Evolutionary conservation across 2,888 invertebrate genomes (phyloP).

Genomic region (Conops quadrifasciatus): DNA sequence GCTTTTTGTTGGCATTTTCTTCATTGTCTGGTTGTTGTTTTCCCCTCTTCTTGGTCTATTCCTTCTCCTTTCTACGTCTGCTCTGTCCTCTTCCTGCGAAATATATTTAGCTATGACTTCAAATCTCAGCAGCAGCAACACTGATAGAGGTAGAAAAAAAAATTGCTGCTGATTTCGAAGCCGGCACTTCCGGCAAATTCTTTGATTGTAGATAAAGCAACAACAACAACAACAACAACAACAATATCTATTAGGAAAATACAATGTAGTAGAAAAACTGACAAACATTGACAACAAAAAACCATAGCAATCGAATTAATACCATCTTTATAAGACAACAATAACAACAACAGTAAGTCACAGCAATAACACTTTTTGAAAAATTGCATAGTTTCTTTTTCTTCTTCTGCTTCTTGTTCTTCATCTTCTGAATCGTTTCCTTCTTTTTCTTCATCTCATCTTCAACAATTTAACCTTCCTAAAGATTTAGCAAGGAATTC

Average conservation of each 20-base stretch:
- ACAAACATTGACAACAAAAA: too few relatives aligned
- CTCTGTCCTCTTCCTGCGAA: constrained; percentile 1
- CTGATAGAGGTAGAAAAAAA: not conserved
- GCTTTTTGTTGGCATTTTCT: not conserved
- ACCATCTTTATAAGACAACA: too few relatives aligned
- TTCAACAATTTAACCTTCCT: too few relatives aligned
- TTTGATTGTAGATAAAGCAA: not conserved
- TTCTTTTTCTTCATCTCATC: too few relatives aligned
- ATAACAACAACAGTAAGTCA: too few relatives aligned
- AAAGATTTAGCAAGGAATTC: too few relatives aligned
- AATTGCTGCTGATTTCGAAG: constrained; percentile 12
- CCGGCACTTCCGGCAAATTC: constrained; percentile 29
- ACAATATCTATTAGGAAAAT: not conserved
- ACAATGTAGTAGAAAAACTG: too few relatives aligned
- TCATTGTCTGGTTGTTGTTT: not conserved
- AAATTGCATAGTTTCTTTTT: too few relatives aligned
- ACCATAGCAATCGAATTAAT: too few relatives aligned
- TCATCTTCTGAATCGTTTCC: too few relatives aligned
- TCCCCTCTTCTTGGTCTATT: not conserved
- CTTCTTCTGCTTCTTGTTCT: too few relatives aligned
- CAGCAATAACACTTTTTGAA: too few relatives aligned
- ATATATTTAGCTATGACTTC: not conserved
- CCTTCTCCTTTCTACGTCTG: not conserved
- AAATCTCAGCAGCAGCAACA: constrained; percentile 27
- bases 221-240: constrained; percentile 17